These are phyloP conservation scores for Dexiosoma caninum DNA, from an alignment of 2,888 invertebrate species.

Conservation along the genomic window DNA sequence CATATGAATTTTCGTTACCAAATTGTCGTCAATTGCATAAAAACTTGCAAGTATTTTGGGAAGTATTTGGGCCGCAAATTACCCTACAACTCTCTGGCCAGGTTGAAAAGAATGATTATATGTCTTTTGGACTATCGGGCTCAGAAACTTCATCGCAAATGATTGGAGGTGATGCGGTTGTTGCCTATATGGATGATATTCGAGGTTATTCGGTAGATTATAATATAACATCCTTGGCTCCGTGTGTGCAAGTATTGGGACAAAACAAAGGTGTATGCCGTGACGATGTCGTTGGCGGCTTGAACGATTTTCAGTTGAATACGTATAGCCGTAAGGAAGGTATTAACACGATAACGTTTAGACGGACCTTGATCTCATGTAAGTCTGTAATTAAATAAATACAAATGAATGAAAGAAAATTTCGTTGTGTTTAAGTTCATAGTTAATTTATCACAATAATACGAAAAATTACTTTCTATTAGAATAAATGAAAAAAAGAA, in stretches of 20 bases:
- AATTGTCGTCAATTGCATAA: constrained; percentile 92
- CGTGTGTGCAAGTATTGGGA: constrained; percentile 91
- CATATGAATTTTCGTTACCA: constrained; percentile 84
- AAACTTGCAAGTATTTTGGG: constrained; percentile 91
- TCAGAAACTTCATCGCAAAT: constrained; percentile 84
- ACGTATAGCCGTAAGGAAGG: constrained; percentile 85
- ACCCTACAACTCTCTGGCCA: constrained; percentile 90
- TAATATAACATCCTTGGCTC: constrained; percentile 89
- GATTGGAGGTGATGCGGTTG: constrained; percentile 90
- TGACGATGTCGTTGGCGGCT: constrained; percentile 88
- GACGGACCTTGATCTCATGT: constrained; percentile 87
- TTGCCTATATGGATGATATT: constrained; percentile 85
- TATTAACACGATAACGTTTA: constrained; percentile 87
- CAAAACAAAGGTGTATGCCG: constrained; percentile 91
- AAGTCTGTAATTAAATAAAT: constrained; percentile 69
- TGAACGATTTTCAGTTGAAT: constrained; percentile 89
- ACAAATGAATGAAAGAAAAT: too few species aligned
- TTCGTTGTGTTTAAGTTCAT: too few species aligned
- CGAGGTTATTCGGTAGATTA: constrained; percentile 89
- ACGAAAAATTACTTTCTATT: too few species aligned
- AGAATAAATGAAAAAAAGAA: too few species aligned
- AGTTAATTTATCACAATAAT: too few species aligned
- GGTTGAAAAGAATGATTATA: constrained; percentile 85
- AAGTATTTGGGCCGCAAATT: constrained; percentile 91
- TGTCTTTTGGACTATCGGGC: constrained; percentile 93